Conservation (phyloP, 2,113 vertebrate genomes). For the Serilophus lunatus region DNA sequence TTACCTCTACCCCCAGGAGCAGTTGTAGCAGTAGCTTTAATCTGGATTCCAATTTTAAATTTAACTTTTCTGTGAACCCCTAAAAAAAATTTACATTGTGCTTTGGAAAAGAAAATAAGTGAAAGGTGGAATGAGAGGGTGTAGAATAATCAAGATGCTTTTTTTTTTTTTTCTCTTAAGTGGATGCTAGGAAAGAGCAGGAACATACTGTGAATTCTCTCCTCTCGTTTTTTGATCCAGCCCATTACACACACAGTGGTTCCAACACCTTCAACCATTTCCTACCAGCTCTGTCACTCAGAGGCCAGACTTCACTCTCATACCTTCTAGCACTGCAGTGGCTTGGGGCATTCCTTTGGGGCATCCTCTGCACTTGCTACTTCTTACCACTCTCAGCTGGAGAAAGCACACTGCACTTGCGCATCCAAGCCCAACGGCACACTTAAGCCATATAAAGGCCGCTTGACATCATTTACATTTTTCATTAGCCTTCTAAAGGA, state of each 20-base stretch:
- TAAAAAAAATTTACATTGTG: neutral
- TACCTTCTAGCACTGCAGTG: neutral
- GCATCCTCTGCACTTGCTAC: neutral
- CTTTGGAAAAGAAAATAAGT: neutral
- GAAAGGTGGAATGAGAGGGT: neutral
- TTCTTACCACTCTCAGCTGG: neutral
- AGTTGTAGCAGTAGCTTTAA: constrained; percentile 49
- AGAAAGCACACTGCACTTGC: neutral
- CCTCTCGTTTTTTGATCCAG: neutral
- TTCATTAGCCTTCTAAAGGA: constrained; percentile 1
- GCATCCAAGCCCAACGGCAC: neutral
- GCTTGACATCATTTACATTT: neutral
- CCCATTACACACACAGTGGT: neutral
- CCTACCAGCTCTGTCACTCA: neutral
- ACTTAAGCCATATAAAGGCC: neutral
- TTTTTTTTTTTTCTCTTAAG: neutral
- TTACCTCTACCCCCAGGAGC: constrained; percentile 41
- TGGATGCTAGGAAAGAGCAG: neutral
- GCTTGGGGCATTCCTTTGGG: neutral
- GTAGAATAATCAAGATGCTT: neutral
- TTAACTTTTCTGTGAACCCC: constrained; percentile 54
- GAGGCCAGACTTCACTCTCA: neutral
- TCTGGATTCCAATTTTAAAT: constrained; percentile 66
- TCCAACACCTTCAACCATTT: neutral
- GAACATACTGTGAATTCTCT: neutral